These are phyloP conservation scores for Megaceryle alcyon DNA, from an alignment of 2,797 vertebrate genomes.

Conservation along the genomic window DNA sequence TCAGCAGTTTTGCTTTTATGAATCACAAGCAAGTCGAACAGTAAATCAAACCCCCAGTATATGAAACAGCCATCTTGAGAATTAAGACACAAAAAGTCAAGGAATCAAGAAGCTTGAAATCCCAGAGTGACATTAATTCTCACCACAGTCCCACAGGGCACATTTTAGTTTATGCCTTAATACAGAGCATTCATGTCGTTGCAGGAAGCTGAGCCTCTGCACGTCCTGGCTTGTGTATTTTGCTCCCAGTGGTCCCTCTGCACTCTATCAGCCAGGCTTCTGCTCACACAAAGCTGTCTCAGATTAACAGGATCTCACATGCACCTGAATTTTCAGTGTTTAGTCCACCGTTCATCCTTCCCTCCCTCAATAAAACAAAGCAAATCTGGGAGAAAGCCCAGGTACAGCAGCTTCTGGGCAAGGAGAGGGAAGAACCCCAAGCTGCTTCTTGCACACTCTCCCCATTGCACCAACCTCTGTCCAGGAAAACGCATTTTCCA, in stretches of 20 bases:
- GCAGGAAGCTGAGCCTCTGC: slow-evolving; percentile 54
- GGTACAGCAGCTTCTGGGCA: background rate
- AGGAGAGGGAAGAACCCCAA: background rate
- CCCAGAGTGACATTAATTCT: slow-evolving; percentile 60
- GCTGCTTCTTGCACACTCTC: background rate
- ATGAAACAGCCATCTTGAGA: slow-evolving; percentile 27
- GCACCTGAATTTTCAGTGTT: background rate
- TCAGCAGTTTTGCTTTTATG: slow-evolving; percentile 35
- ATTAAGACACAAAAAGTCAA: slow-evolving; percentile 60
- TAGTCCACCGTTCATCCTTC: background rate
- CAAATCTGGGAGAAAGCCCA: background rate
- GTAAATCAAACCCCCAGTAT: background rate
- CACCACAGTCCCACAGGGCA: slow-evolving; percentile 34
- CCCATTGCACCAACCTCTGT: background rate
- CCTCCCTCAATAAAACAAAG: background rate
- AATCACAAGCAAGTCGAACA: background rate
- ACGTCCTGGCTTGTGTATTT: slow-evolving; percentile 15
- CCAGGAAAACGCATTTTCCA: background rate
- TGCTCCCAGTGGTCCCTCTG: slow-evolving; percentile 3
- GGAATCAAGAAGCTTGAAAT: slow-evolving; percentile 58
- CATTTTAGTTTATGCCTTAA: slow-evolving; percentile 64
- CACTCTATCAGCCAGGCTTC: background rate
- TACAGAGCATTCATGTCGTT: slow-evolving; percentile 42
- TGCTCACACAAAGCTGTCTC: background rate
- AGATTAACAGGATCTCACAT: background rate